Conservation (phyloP, 2,888 invertebrate species). For the Drosophila falleni region DNA sequence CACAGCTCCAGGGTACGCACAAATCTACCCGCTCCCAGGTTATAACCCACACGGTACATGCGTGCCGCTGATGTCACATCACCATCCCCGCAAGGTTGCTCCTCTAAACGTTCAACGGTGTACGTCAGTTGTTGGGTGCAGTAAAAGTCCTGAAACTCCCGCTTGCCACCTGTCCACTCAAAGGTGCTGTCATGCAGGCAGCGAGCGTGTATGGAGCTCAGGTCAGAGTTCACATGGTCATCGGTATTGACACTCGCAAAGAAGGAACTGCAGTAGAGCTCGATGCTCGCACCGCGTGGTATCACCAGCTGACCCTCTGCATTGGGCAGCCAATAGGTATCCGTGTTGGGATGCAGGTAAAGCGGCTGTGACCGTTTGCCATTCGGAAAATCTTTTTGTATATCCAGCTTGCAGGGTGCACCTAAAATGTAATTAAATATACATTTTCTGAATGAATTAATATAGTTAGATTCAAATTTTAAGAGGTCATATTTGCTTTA, state of each 20-base stretch:
- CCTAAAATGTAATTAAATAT: slow-evolving; percentile 9
- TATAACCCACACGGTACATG: slow-evolving; percentile 84
- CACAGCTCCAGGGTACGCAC: slow-evolving; percentile 85
- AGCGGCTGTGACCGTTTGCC: slow-evolving; percentile 88
- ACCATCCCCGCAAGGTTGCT: slow-evolving; percentile 55
- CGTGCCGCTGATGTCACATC: slow-evolving; percentile 29
- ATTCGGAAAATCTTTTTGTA: slow-evolving; percentile 81
- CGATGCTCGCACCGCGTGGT: slow-evolving; percentile 72
- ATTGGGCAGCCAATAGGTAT: slow-evolving; percentile 77
- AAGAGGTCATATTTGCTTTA: no score
- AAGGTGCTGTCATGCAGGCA: slow-evolving; percentile 73
- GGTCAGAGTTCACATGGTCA: slow-evolving; percentile 22
- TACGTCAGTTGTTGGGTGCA: slow-evolving; percentile 66
- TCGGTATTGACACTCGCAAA: slow-evolving; percentile 48
- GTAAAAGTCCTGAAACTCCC: slow-evolving; percentile 64
- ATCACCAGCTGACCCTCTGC: slow-evolving; percentile 74
- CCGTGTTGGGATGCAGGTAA: slow-evolving; percentile 85
- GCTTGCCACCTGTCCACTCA: slow-evolving; percentile 58
- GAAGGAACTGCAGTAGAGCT: slow-evolving; percentile 77
- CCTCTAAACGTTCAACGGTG: slow-evolving; percentile 62
- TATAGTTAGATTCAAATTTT: no score
- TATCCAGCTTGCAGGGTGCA: slow-evolving; percentile 68
- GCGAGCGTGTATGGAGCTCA: slow-evolving; percentile 54
- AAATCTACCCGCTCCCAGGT: slow-evolving; percentile 76
- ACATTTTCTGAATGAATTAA: no score